Percentiles rank a stretch among this genome's conserved stretches.
These are phyloP conservation scores for Calameuta idolon DNA, from an alignment of 2,888 invertebrate species.

Conservation along the genomic window DNA sequence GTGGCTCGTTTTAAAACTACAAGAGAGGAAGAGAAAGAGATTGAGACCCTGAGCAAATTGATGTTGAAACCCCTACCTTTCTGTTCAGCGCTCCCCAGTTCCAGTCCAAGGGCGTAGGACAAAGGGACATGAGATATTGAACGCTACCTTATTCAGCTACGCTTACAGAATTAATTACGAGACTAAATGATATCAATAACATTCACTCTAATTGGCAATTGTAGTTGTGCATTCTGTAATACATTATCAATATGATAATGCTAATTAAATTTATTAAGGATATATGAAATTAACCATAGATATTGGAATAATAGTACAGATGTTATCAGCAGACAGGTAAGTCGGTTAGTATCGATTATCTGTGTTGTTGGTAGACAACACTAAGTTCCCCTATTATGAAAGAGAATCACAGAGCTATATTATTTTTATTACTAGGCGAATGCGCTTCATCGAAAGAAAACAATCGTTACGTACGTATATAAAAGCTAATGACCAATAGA, in stretches of 20 bases:
- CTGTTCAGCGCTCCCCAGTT: slow-evolving; percentile 23
- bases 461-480: background rate
- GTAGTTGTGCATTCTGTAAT: background rate
- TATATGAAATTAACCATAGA: background rate
- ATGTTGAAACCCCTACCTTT: slow-evolving; percentile 19
- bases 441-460: background rate
- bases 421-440: background rate
- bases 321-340: background rate
- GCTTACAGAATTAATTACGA: background rate
- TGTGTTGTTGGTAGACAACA: background rate
- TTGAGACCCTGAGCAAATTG: slow-evolving; percentile 28
- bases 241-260: background rate
- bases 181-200: background rate
- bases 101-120: slow-evolving; percentile 33
- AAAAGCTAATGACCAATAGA: background rate
- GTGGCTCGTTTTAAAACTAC: background rate
- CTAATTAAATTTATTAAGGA: background rate
- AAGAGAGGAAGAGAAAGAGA: slow-evolving; percentile 8
- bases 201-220: background rate
- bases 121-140: slow-evolving; percentile 19
- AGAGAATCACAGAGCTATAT: background rate
- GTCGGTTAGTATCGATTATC: background rate
- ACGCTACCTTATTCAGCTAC: background rate
- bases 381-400: background rate
- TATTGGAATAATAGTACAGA: background rate